Evolutionary conservation across 2,888 invertebrate species (phyloP).

Genomic region (Drosophila borborema): DNA sequence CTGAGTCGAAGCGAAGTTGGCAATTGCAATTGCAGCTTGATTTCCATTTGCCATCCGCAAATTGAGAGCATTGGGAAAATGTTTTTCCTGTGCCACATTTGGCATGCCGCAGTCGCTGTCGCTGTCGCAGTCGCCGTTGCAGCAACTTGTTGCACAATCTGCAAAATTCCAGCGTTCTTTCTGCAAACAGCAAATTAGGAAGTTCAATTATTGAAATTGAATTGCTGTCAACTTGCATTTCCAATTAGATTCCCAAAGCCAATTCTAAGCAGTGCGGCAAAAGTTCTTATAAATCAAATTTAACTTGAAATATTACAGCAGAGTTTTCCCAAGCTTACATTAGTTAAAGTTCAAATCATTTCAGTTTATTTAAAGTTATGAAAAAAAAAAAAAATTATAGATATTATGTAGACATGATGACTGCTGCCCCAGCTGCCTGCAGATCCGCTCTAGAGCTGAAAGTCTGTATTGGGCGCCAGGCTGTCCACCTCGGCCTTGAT

Average conservation of each 20-base stretch:
- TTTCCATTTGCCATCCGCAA: conserved; percentile 61
- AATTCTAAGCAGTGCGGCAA: not conserved
- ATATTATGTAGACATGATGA: not conserved
- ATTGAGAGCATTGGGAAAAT: conserved; percentile 55
- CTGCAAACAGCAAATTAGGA: conserved; percentile 47
- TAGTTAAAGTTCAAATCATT: not conserved
- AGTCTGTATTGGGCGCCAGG: conserved; percentile 57
- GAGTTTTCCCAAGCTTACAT: not conserved
- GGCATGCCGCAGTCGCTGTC: conserved; percentile 7
- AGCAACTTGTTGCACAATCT: conserved; percentile 46
- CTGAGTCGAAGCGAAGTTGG: conserved; percentile 37
- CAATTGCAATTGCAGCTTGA: conserved; percentile 66
- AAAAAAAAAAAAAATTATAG: not conserved
- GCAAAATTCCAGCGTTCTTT: conserved; percentile 12
- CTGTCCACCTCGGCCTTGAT: conserved; percentile 74
- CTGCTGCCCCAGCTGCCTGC: too few species aligned
- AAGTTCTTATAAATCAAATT: not conserved
- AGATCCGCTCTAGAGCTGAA: conserved; percentile 30
- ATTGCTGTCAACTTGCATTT: conserved; percentile 8
- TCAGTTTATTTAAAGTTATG: not conserved
- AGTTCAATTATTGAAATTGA: conserved; percentile 50
- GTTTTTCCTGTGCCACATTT: conserved; percentile 49
- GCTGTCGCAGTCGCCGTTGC: too few species aligned
- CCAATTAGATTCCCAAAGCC: not conserved
- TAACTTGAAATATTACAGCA: not conserved